Evolutionary conservation across 2,888 invertebrate genomes (phyloP), one percentile per base, ranked within the genome.

Genomic region (Hedya salicella): DNA sequence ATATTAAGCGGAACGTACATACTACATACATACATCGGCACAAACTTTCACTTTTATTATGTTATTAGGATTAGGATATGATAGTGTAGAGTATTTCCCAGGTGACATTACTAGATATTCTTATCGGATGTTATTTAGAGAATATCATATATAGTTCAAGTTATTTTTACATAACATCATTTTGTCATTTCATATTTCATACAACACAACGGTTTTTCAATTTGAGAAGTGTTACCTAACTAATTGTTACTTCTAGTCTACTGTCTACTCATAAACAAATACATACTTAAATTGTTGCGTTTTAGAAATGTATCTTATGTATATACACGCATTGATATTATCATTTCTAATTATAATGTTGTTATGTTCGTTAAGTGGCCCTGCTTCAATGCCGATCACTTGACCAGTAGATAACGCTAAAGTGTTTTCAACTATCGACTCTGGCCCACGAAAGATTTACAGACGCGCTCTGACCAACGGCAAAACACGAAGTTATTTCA

Each of bases 401-500:
- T 78, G 73, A n/a, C 16, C n/a, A 73, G 69, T 73, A 78, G 79
- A 81, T 84, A 82, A 78, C 75, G 72, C 65, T 11, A 57, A 71
- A 84, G 81, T 86, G 85, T 84, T 89, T 85, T 87, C 81, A 83
- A 82, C 83, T 83, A 89, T 88, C 82, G 82, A 86, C 84, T 83
- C 72, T 74, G 75, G 78, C 75, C 81, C 75, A 80, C 82, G 84
- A 88, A 86, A 89, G 88, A 89, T 90, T 90, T 87, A 88, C 83
- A 75, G 78, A 78, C 73, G 78, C 74, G 75, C 77, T 73, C 78
- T 74, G 77, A 75, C 76, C 74, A 83, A 80, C 85, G 87, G 83
- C 85, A 82, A 84, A 83, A 84, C 83, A 78, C 81, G 73, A 77
- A 87, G 89, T 87, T 91, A 91, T 90, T 89, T 90, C 86, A 78